Base-by-base conservation (phyloP, 1,140 invertebrate genomes). In the Samia ricini region DNA sequence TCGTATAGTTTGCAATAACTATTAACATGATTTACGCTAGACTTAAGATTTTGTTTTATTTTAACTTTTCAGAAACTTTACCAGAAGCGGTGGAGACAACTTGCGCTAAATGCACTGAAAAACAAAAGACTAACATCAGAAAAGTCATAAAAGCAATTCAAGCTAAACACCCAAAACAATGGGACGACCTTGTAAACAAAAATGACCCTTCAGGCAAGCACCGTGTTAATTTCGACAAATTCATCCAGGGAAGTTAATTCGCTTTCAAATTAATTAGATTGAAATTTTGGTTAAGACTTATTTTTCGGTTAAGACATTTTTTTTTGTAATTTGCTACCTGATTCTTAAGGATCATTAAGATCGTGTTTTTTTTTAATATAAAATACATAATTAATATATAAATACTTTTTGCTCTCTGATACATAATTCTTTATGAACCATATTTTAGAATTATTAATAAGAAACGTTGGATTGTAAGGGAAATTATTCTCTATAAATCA, bases 11-110 rank as follows among this genome's bases (percentile, higher is more conserved):
- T n/a, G n/a, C n/a, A n/a, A n/a, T n/a, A 29, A 29, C 4, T 29
- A 29, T 29, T 8, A 29, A 29, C 4, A 29, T 8, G 10, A 29
- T 29, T 5, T 29, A 2, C 10, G 26, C 6, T 10, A 5, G 26
- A 8, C 26, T 0, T 29, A 29, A 42, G 12, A 42, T 42, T 42
- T 12, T 42, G n/a, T 10, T 42, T 1, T 42, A 42, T 23, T 24
- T 49, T 24, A 19, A 59, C 15, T 24, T 59, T 49, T 22, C 81
- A 95, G 94, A 88, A 69, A 81, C 92, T 36, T 77, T 94, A 20
- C 93, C 93, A 0, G 93, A 94, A 67, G 93, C 93, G 0, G 75
- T 94, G 36, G 82, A 91, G 62, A 94, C 92, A 3, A 91, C 91
- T n/a, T 94, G 93, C 68, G 77, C 71, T 0, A 89, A 92, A 69